Evolutionary conservation across 2,797 vertebrate genomes (phyloP), one percentile per base, ranked within the genome.

Genomic region (Rachycentron canadum): DNA sequence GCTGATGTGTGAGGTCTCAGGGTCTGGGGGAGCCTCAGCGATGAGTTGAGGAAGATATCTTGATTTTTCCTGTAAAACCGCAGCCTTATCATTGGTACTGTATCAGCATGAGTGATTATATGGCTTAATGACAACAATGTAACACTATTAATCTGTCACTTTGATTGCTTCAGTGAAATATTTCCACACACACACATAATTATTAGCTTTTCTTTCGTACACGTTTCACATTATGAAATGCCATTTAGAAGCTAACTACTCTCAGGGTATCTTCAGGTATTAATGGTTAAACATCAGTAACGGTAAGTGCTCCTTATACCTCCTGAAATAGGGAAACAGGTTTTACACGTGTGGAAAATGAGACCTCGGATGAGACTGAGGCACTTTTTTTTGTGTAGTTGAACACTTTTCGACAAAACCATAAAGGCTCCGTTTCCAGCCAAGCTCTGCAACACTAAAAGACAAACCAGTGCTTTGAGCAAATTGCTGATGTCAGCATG

Each of bases 1-100:
- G 43, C 40, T 47, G 72, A 70, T 73, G 72, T 71, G 79, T 58
- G 69, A 78, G 78, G 50, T 82, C 21, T 69, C 65, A 84, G 45
- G 73, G 73, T 61, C n/a, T 25, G 6, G 17, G 17, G 30, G 30
- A 23, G 52, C 56, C 55, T 60, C 50, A 67, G 68, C 38, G 19
- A 52, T 53, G 17, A 61, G 28, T 65, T 10, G 4, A 63, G 34
- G 60, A 73, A 73, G 59, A 50, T 34, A 59, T 23, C 3, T 45
- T 41, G 53, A n/a, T 57, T 58, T 73, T 64, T 43, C 30, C n/a
- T 61, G 47, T n/a, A 32, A 45, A 49, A 2, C 9, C 49, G 38
- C 28, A 72, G 13, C 26, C 16, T 55, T 23, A 53, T 36, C 14
- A 5, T 49, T 21, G 25, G 16, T 21, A 40, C 23, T 52, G 3